phyloP scores from a whole-genome alignment of 2,888 invertebrate species.

The Diarsia mendica region DNA sequence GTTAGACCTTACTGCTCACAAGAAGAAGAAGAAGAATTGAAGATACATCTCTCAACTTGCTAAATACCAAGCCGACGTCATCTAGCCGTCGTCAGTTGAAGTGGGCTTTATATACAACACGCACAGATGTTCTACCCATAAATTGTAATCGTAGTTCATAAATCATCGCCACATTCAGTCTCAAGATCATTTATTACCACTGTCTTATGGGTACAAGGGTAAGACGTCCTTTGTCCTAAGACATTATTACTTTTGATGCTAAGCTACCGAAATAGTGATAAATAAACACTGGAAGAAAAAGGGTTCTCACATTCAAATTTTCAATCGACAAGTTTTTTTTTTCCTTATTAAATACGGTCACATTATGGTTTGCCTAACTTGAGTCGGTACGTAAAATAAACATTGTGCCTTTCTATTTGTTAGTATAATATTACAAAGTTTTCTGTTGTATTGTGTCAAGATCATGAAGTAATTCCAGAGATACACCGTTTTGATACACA shows the following conservation, averaged over 20 bases:
- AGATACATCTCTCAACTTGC: background rate
- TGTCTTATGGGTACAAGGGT: background rate
- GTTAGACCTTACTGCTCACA: too few relatives aligned
- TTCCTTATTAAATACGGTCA: background rate
- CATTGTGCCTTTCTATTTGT: background rate
- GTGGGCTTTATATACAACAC: background rate
- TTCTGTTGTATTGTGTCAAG: background rate
- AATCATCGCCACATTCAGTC: background rate
- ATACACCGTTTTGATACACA: slow-evolving; percentile 8
- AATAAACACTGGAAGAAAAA: background rate
- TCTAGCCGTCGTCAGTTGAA: background rate
- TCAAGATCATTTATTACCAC: background rate
- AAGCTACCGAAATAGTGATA: background rate
- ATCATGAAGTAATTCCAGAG: slow-evolving; percentile 6
- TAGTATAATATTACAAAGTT: background rate
- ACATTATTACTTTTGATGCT: background rate
- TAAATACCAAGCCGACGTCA: background rate
- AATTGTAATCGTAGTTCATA: background rate
- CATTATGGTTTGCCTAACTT: background rate
- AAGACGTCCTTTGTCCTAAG: background rate
- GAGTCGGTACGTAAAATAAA: background rate
- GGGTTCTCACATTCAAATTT: background rate
- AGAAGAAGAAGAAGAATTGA: background rate
- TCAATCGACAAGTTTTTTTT: background rate
- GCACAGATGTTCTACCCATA: background rate